Evolutionary conservation across 2,113 vertebrate species (phyloP), one percentile per base, ranked within the genome.

Genomic region (Hystrix brachyura): DNA sequence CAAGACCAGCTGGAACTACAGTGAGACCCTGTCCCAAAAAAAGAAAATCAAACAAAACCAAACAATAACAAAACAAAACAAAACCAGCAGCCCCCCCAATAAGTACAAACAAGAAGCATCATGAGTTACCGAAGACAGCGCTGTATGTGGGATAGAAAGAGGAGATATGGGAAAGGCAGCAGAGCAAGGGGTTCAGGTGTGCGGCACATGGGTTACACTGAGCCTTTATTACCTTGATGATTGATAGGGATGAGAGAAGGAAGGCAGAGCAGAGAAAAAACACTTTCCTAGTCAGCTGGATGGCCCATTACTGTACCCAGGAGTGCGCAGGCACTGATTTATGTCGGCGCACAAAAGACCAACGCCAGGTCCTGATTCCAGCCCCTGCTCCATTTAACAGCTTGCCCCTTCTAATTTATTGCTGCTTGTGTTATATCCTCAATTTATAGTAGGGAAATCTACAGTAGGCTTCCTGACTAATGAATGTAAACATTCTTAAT

Each of bases 401-500:
- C 60, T 86, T 65, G 38, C 53, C 34, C 87, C 78, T 84, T 62
- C 85, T 84, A 78, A 91, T 59, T 29, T 76, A 43, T 89, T 71
- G 72, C 55, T 86, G 23, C 65, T 72, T 90, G 60, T 91, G 69
- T 87, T 90, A 78, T 48, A 64, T 7, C 86, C 29, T 89, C n/a
- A 82, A 90, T 81, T 79, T 90, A 91, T 17, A 79, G 88, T 64
- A 88, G 71, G 86, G 85, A 91, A 85, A 86, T 60, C 94, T 90
- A 88, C 55, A 87, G 46, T 19, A 43, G 78, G 11, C 64, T 87
- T 96, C 83, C 80, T 92, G 67, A 62, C 59, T 93, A 94, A 93
- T 59, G 60, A 89, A 95, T 74, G 51, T 87, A 95, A 97, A 95
- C 83, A 89, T 34, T 94, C 59, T 67, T 93, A 96, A 95, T 60